phyloP scores from a whole-genome alignment of 2,113 vertebrate species.

The Penelope pileata region DNA sequence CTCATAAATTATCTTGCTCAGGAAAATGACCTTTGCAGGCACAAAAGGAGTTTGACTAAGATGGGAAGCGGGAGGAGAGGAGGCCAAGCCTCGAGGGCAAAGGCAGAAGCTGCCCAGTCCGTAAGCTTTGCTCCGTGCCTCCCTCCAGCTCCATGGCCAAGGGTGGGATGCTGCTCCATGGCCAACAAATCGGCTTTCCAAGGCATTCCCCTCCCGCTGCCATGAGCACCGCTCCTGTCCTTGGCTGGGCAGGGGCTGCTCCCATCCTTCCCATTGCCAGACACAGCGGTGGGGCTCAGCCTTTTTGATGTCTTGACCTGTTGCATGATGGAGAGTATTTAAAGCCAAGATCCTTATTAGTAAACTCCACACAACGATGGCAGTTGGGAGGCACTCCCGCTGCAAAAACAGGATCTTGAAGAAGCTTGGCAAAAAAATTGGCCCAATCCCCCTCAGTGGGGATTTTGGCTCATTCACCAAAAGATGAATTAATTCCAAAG shows the following conservation, averaged over 20 bases:
- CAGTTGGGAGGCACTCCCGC: background rate
- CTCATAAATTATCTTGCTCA: background rate
- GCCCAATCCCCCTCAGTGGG: background rate
- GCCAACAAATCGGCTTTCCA: background rate
- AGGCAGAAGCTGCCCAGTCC: background rate
- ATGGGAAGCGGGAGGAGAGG: background rate
- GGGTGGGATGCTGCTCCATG: accelerated
- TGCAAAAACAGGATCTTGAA: background rate
- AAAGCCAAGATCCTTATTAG: background rate
- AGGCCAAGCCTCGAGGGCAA: background rate
- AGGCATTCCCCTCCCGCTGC: background rate
- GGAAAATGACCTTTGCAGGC: background rate
- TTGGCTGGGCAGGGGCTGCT: background rate
- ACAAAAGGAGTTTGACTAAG: background rate
- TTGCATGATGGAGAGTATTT: background rate
- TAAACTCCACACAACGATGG: background rate
- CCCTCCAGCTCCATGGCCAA: background rate
- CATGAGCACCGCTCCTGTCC: background rate
- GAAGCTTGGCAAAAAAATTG: background rate
- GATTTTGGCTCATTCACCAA: background rate
- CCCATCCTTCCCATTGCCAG: background rate
- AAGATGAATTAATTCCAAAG: background rate
- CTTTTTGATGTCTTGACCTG: background rate
- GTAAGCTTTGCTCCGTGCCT: background rate
- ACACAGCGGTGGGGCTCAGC: background rate